These are phyloP conservation scores for Myotis myotis DNA, from an alignment of 2,797 vertebrate genomes.

Conservation along the genomic window DNA sequence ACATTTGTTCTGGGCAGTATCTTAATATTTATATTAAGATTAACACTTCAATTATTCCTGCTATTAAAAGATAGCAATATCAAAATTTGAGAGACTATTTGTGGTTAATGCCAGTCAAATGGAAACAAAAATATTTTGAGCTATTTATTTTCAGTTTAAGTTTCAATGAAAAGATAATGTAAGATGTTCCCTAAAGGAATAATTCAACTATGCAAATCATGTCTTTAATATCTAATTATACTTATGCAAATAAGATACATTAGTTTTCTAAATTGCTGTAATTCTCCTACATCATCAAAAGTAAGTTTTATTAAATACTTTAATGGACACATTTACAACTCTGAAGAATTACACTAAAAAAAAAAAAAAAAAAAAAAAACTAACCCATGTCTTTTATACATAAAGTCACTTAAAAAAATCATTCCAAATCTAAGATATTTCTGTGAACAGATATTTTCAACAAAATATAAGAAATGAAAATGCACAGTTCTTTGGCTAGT, in stretches of 20 bases:
- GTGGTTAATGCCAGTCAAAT: not conserved
- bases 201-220: not conserved
- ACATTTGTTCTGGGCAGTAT: not conserved
- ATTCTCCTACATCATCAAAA: not conserved
- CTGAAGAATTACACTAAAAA: not conserved
- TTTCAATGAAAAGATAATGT: constrained; percentile 1
- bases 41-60: not conserved
- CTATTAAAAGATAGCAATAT: not conserved
- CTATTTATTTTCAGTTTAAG: constrained; percentile 45
- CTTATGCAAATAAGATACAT: constrained; percentile 9
- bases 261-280: constrained; percentile 13
- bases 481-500: not conserved
- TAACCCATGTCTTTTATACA: not conserved
- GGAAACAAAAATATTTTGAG: not conserved
- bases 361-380: not conserved
- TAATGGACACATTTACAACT: not conserved
- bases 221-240: constrained; percentile 34
- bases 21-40: constrained; percentile 40
- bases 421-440: constrained; percentile 1
- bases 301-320: constrained; percentile 12
- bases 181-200: not conserved
- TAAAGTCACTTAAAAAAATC: not conserved
- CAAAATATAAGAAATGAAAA: not conserved
- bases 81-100: constrained; percentile 27
- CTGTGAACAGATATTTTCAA: not conserved